Evolutionary conservation across 2,797 vertebrate genomes (phyloP), one percentile per base, ranked within the genome.

Genomic region (Pterois miles): DNA sequence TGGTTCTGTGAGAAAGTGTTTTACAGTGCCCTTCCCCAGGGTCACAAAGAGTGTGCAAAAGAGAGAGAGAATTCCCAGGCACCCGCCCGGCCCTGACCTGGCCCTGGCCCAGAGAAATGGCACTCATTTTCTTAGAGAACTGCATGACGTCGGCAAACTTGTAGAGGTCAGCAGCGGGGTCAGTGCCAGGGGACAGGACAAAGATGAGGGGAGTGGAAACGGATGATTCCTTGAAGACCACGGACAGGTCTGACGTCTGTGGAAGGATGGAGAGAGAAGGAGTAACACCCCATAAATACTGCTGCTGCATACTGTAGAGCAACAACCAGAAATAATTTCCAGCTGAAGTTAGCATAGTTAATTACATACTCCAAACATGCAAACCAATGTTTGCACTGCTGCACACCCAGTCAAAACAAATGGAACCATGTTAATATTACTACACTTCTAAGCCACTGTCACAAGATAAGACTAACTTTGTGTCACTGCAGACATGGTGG

Each of bases 111-210:
- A 98, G 91, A 46, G 97, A 99, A 90, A 99, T 97, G 83, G 96
- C 96, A 14, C 88, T 94, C 50, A 98, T 94, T 86, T 98, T 99
- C 78, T 96, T 95, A 29, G 97, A 96, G 90, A 99, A 98, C 78
- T 96, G 96, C 96, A 97, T 98, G 87, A 94, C 93, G 79, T 98
- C 97, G 8, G 97, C 97, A 90, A 98, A 98, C 80, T 96, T 98
- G 93, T 98, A 98, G 68, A 99, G 96, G 88, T 97, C 95, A 0
- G 96, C 95, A 36, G 97, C 96, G 0, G 97, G 97, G 87, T 98
- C 97, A 5, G 97, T 97, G 59, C 97, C 97, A 0, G 97, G 96
- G 0, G 97, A 98, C 31, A 98, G 93, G 83, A 99, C 94, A 0
- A 99, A 97, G 83, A 98, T 96, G 76, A 98, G 92, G 0, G 97